Evolutionary conservation across 2,888 invertebrate species (phyloP).

Genomic region (Diploptera punctata): DNA sequence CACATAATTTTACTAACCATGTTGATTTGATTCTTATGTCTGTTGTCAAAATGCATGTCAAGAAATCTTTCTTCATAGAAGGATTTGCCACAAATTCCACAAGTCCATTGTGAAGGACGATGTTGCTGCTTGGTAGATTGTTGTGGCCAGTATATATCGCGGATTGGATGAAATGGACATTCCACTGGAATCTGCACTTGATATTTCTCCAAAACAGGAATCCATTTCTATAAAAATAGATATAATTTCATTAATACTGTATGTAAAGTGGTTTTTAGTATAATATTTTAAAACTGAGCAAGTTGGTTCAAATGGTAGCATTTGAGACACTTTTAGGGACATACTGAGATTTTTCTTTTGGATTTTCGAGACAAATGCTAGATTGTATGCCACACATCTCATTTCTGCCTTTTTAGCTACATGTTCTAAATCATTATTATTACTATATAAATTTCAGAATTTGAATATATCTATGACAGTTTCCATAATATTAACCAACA

Average conservation of each 20-base stretch:
- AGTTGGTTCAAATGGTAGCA: too few relatives aligned
- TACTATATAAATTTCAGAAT: too few relatives aligned
- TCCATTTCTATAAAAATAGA: conserved; percentile 71
- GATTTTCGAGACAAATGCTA: too few relatives aligned
- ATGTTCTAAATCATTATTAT: too few relatives aligned
- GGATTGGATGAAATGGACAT: conserved; percentile 87
- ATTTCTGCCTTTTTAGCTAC: too few relatives aligned
- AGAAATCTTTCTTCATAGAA: conserved; percentile 88
- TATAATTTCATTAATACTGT: neutral
- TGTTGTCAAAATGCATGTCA: conserved; percentile 88
- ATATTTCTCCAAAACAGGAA: conserved; percentile 87
- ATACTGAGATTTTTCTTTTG: too few relatives aligned
- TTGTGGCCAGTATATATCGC: conserved; percentile 88
- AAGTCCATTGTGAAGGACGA: conserved; percentile 88
- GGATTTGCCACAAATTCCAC: conserved; percentile 89
- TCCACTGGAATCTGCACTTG: conserved; percentile 86
- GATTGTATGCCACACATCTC: too few relatives aligned
- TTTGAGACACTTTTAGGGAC: too few relatives aligned
- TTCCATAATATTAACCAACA: too few relatives aligned
- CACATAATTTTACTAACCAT: conserved; percentile 69
- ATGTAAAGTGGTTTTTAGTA: too few relatives aligned
- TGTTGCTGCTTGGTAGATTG: conserved; percentile 86
- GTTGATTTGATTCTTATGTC: conserved; percentile 84
- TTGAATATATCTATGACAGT: too few relatives aligned
- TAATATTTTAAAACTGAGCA: too few relatives aligned